Conservation (phyloP, 2,888 invertebrate species). For the Lymantria monacha region DNA sequence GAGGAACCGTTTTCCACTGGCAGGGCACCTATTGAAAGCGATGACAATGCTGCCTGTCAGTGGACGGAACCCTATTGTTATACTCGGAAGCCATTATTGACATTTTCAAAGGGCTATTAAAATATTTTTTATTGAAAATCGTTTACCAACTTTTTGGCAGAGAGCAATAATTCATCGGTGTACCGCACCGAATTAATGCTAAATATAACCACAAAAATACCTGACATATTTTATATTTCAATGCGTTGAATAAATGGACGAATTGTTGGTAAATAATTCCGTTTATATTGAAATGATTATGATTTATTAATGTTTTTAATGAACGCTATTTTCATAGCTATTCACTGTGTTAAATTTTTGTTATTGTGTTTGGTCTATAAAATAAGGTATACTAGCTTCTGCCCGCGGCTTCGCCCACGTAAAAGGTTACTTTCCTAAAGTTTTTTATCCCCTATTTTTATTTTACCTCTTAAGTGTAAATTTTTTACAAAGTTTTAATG, state of each 20-base stretch:
- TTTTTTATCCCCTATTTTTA: too few relatives aligned
- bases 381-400: too few relatives aligned
- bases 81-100: slow-evolving; percentile 77
- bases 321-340: too few relatives aligned
- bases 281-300: slow-evolving; percentile 9
- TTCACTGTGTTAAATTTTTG: too few relatives aligned
- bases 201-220: slow-evolving; percentile 28
- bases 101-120: slow-evolving; percentile 75
- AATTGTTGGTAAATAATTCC: slow-evolving; percentile 1
- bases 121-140: slow-evolving; percentile 67
- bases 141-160: slow-evolving; percentile 51
- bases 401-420: too few relatives aligned
- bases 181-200: slow-evolving; percentile 37
- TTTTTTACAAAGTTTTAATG: too few relatives aligned
- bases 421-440: too few relatives aligned
- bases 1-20: slow-evolving; percentile 69
- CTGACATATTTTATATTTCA: slow-evolving; percentile 24
- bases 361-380: too few relatives aligned
- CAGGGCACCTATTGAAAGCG: slow-evolving; percentile 60
- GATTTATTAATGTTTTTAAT: slow-evolving; percentile 12
- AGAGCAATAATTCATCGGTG: slow-evolving; percentile 46
- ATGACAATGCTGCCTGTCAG: slow-evolving; percentile 69
- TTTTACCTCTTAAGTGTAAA: too few relatives aligned
- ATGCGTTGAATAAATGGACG: slow-evolving; percentile 6
- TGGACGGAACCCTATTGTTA: slow-evolving; percentile 73